Conservation (phyloP, 2,888 invertebrate genomes). For the Lepeophtheirus nordmannii region DNA sequence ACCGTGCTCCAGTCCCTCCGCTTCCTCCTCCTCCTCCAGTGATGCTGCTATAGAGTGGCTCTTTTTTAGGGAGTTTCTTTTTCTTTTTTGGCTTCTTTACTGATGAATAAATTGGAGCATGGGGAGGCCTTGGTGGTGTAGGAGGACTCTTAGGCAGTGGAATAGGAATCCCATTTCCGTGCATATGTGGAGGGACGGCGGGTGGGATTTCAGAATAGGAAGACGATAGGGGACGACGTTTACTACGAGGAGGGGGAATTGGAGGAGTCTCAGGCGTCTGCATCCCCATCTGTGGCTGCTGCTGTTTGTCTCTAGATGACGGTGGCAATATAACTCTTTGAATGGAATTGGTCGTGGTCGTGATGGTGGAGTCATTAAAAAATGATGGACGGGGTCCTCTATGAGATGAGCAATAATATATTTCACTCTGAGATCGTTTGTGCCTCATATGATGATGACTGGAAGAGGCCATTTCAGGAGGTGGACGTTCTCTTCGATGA, state of each 20-base stretch:
- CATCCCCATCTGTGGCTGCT: too few species aligned
- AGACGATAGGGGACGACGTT: conserved; percentile 5
- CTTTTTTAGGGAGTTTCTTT: background rate
- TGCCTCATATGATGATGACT: background rate
- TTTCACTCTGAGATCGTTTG: background rate
- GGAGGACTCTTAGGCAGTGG: conserved; percentile 27
- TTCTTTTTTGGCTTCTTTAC: background rate
- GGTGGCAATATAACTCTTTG: background rate
- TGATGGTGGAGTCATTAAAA: background rate
- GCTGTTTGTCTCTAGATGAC: too few species aligned
- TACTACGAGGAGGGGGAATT: background rate
- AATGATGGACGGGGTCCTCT: too few species aligned
- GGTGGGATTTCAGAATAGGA: conserved; percentile 20
- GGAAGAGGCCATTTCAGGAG: background rate
- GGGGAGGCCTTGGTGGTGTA: conserved; percentile 27
- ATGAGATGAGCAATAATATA: background rate
- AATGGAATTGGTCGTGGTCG: background rate
- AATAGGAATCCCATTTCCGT: conserved; percentile 22
- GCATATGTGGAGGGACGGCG: conserved; percentile 25
- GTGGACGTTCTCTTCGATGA: background rate
- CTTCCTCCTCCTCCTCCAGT: too few species aligned
- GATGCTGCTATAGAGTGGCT: too few species aligned
- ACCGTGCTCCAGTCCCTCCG: too few species aligned
- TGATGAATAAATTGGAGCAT: conserved; percentile 8
- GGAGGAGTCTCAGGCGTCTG: background rate